A percentile compares a stretch with the other conserved stretches of the same genome.
Evolutionary conservation across 2,888 invertebrate species (phyloP).

Genomic region (Caradrina clavipalpis): DNA sequence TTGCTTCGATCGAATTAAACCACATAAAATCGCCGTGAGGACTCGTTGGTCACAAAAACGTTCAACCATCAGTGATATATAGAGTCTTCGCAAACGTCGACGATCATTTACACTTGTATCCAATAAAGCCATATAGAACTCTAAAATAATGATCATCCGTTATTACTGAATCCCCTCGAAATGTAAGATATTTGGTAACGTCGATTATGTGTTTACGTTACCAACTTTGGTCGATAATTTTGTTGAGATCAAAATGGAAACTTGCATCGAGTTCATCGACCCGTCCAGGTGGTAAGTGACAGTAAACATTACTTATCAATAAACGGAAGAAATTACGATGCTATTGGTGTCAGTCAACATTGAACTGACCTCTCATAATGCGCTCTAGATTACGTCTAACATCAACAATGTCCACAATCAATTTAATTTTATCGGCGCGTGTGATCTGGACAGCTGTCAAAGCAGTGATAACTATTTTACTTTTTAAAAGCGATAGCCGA

Average conservation of each 20-base stretch:
- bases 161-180: slow-evolving; percentile 66
- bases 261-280: slow-evolving; percentile 79
- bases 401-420: slow-evolving; percentile 76
- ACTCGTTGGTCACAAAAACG: slow-evolving; percentile 78
- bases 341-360: slow-evolving; percentile 80
- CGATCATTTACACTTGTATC: slow-evolving; percentile 75
- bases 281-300: slow-evolving; percentile 85
- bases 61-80: slow-evolving; percentile 77
- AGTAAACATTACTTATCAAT: slow-evolving; percentile 85
- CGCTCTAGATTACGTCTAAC: slow-evolving; percentile 79
- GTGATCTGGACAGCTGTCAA: slow-evolving; percentile 79
- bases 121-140: slow-evolving; percentile 77
- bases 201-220: slow-evolving; percentile 75
- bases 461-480: slow-evolving; percentile 69
- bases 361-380: slow-evolving; percentile 88
- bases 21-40: slow-evolving; percentile 82
- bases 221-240: slow-evolving; percentile 75
- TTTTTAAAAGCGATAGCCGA: slow-evolving; percentile 48
- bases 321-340: slow-evolving; percentile 86
- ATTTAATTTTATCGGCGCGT: slow-evolving; percentile 75
- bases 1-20: slow-evolving; percentile 85
- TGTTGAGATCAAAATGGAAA: slow-evolving; percentile 76
- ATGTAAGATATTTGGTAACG: slow-evolving; percentile 68
- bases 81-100: slow-evolving; percentile 68
- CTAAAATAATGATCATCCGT: slow-evolving; percentile 61